Percentiles rank a stretch among this genome's conserved stretches.
Evolutionary conservation across 2,797 vertebrate genomes (phyloP).

Genomic region (Tragopan temminckii): DNA sequence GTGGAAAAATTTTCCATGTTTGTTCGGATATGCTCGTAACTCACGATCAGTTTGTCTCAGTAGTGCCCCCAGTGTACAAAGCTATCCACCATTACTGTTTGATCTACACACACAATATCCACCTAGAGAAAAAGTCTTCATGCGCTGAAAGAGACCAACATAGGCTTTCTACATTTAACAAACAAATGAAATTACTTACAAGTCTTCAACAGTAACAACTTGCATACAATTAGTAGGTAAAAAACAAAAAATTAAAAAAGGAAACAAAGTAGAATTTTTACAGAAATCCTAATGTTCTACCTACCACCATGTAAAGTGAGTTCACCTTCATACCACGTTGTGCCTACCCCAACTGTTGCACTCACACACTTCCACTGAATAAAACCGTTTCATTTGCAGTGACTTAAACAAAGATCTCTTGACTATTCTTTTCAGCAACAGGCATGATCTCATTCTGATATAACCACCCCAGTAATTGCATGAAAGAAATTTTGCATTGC

Average conservation of each 20-base stretch:
- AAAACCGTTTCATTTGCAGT: constrained; percentile 61
- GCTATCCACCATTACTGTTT: background rate
- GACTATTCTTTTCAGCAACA: constrained; percentile 58
- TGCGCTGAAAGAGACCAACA: background rate
- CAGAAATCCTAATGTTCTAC: background rate
- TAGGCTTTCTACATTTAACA: background rate
- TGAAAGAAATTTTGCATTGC: constrained; percentile 44
- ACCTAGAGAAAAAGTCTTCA: background rate
- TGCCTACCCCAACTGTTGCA: constrained; percentile 37
- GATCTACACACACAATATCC: background rate
- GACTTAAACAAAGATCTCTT: constrained; percentile 62
- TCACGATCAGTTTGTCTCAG: background rate
- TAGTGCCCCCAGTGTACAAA: background rate
- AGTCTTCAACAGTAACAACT: background rate
- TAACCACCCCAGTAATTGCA: constrained; percentile 56
- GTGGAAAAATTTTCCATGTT: background rate
- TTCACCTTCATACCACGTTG: constrained; percentile 39
- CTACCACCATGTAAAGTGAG: background rate
- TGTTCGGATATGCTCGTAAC: background rate
- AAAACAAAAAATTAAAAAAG: background rate
- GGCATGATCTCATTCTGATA: constrained; percentile 71
- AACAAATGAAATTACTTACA: background rate
- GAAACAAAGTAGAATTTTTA: background rate
- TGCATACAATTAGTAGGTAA: background rate
- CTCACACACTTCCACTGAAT: constrained; percentile 19